Evolutionary conservation across 2,797 vertebrate species (phyloP), one percentile per base, ranked within the genome.

Genomic region (Micrastur ruficollis): DNA sequence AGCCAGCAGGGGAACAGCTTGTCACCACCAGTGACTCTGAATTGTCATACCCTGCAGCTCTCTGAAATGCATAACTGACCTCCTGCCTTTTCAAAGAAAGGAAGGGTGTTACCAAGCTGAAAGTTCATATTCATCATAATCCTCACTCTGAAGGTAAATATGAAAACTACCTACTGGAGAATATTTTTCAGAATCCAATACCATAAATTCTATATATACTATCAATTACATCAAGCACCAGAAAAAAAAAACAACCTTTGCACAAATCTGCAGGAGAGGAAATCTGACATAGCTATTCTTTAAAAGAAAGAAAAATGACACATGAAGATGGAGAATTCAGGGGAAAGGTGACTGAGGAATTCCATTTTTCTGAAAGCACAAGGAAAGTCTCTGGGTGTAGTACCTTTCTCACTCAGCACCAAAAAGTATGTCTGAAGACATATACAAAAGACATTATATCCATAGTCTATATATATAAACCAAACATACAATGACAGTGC

Each of bases 401-500:
- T 9, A 59, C 22, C 5, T 36, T 78, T 84, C 40, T 74, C 20
- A 76, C 12, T 34, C 49, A 59, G 46, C 27, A 70, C 4, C 22
- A 76, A 65, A 82, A 80, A 10, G 3, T 26, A 59, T 31, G 16
- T 21, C 31, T 67, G 53, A 59, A 83, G 36, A 50, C 22, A 34
- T 26, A 73, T 4, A 20, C 49, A 72, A 62, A 86, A 58, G 29
- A 63, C 16, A 8, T 21, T 26, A 15, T 6, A 73, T 14, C 4
- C 16, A 66, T 5, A 21, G 9, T 16, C n/a, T 44, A 22, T 7
- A 61, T 13, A 52, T 4, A 44, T 26, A 80, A 83, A 92, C 53
- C 16, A 68, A 9, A 75, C 3, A 14, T 13, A 52, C 21, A 52
- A 16, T 0, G 0, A 59, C 4, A 72, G 12, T 17, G 10, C 26